Evolutionary conservation across 2,113 vertebrate species (phyloP).

Genomic region (Gavialis gangeticus): DNA sequence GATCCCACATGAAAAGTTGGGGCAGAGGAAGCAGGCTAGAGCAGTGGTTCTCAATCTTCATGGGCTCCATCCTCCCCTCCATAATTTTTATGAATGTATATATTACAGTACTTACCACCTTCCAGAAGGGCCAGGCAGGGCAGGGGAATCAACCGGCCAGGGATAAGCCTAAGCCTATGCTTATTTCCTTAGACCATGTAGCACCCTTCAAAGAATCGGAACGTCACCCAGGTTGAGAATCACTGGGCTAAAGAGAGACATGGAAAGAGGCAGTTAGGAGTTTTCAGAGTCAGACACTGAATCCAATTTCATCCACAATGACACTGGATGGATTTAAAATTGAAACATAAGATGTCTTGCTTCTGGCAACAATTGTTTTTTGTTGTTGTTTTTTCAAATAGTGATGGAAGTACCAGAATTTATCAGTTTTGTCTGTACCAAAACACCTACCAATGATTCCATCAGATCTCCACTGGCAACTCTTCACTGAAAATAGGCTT

Average conservation of each 20-base stretch:
- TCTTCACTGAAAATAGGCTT: background rate
- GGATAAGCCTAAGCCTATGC: too few relatives aligned
- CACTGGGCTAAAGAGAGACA: background rate
- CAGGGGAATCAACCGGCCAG: too few relatives aligned
- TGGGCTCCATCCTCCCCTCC: too few relatives aligned
- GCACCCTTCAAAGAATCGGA: too few relatives aligned
- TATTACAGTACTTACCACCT: too few relatives aligned
- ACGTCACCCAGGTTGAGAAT: too few relatives aligned
- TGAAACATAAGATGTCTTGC: background rate
- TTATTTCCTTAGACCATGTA: too few relatives aligned
- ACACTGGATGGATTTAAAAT: accelerated
- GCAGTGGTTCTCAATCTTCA: accelerated
- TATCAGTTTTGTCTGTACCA: background rate
- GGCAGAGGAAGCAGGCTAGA: background rate
- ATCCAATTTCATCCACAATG: background rate
- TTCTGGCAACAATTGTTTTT: background rate
- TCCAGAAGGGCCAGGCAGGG: too few relatives aligned
- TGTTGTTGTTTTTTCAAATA: background rate
- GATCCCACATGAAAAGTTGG: background rate
- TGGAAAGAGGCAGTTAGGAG: background rate
- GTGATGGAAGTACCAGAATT: accelerated
- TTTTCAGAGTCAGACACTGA: background rate
- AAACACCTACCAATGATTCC: background rate
- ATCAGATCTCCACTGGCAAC: background rate
- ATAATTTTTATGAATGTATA: too few relatives aligned